Conservation (phyloP, 2,888 invertebrate species). For the Steinernema hermaphroditum region DNA sequence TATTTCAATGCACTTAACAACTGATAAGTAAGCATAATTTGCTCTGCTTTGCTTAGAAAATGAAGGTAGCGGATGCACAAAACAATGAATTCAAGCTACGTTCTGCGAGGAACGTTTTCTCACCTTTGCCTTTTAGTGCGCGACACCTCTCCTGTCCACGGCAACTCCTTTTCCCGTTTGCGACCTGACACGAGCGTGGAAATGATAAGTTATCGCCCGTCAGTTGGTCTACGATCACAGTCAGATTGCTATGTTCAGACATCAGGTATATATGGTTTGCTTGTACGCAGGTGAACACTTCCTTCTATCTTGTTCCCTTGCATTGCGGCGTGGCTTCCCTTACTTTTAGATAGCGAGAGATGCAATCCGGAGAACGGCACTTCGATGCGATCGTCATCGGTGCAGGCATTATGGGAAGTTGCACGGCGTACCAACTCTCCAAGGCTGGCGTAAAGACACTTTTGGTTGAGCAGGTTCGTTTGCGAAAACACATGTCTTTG, state of each 20-base stretch:
- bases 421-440: slow-evolving; percentile 59
- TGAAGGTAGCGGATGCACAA: no score
- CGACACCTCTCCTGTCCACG: not conserved
- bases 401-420: slow-evolving; percentile 61
- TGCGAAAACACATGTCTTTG: slow-evolving; percentile 5
- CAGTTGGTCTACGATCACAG: slow-evolving; percentile 27
- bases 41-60: no score
- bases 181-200: not conserved
- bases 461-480: slow-evolving; percentile 58
- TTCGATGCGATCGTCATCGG: slow-evolving; percentile 60
- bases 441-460: slow-evolving; percentile 57
- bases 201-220: slow-evolving; percentile 18
- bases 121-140: not conserved
- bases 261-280: slow-evolving; percentile 20
- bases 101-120: no score
- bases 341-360: not conserved
- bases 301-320: not conserved
- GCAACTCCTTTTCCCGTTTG: not conserved
- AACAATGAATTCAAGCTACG: no score
- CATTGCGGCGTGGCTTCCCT: not conserved
- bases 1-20: no score
- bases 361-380: not conserved
- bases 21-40: no score
- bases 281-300: not conserved
- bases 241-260: slow-evolving; percentile 14